Conservation (phyloP, 1,140 invertebrate genomes). For the Drosophila lacertosa region DNA sequence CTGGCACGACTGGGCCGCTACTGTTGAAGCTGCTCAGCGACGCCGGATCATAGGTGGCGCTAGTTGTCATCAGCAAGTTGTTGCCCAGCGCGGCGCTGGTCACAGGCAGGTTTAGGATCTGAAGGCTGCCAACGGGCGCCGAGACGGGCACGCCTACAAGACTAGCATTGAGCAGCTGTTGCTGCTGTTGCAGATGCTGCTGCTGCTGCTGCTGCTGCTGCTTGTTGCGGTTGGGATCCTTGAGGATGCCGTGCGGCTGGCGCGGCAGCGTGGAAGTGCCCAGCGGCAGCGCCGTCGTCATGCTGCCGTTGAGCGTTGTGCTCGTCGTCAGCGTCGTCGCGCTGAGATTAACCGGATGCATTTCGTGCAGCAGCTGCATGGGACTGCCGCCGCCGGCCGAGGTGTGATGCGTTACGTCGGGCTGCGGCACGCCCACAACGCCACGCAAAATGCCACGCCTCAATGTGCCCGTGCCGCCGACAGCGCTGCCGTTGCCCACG, state of each 20-base stretch:
- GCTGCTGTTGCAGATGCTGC: conserved; percentile 46
- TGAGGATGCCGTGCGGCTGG: conserved; percentile 87
- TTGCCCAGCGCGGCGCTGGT: conserved; percentile 65
- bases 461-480: conserved; percentile 69
- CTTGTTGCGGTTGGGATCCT: conserved; percentile 86
- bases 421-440: conserved; percentile 73
- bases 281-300: conserved; percentile 65
- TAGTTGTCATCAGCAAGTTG: conserved; percentile 80
- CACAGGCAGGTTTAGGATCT: conserved; percentile 79
- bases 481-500: conserved; percentile 39
- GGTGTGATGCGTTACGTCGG: conserved; percentile 82
- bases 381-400: conserved; percentile 49
- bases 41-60: conserved; percentile 75
- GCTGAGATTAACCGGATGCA: conserved; percentile 79
- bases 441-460: conserved; percentile 78
- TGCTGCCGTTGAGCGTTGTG: conserved; percentile 78
- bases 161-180: conserved; percentile 65
- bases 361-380: conserved; percentile 73
- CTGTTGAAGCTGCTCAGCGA: conserved; percentile 77
- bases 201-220: conserved; percentile 84
- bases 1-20: conserved; percentile 47
- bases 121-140: conserved; percentile 69
- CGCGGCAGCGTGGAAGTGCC: conserved; percentile 76
- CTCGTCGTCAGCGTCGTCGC: conserved; percentile 75
- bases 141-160: conserved; percentile 70